A percentile compares a stretch with the other conserved stretches of the same genome.
These are phyloP conservation scores for Mystacornis crossleyi DNA, from an alignment of 2,113 vertebrate genomes.

Conservation along the genomic window DNA sequence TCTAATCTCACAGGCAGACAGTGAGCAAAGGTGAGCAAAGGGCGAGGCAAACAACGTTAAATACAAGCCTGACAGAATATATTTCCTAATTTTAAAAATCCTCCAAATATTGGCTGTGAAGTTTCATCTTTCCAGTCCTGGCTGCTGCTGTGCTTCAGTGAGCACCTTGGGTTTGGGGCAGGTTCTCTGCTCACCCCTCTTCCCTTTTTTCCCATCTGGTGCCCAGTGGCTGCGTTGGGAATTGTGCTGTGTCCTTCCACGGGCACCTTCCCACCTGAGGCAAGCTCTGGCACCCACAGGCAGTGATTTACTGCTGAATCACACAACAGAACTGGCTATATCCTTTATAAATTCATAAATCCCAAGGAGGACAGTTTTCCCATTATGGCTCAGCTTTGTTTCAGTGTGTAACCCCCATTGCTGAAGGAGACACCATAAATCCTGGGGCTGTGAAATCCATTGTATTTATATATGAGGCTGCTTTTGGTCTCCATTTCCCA, in stretches of 20 bases:
- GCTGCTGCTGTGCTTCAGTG: neutral
- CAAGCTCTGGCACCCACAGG: neutral
- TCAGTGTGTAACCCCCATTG: neutral
- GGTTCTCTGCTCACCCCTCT: neutral
- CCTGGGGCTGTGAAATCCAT: constrained; percentile 6
- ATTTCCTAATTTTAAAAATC: neutral
- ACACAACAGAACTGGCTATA: neutral
- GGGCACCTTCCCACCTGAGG: neutral
- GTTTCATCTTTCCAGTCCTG: neutral
- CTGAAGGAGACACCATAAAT: constrained; percentile 50
- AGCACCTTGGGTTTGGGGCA: neutral
- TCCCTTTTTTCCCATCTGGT: neutral
- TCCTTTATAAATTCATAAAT: constrained; percentile 59
- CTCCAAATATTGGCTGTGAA: neutral
- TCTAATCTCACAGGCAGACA: neutral
- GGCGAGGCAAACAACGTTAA: neutral
- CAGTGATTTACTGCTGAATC: constrained; percentile 35
- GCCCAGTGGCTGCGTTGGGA: neutral
- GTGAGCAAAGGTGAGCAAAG: neutral
- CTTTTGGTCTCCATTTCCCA: constrained; percentile 34
- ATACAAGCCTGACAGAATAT: neutral
- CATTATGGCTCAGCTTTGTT: constrained; percentile 44
- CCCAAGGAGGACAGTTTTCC: constrained; percentile 11
- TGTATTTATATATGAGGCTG: constrained; percentile 29
- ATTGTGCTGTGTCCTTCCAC: accelerated